Conservation (phyloP, 2,113 vertebrate genomes). For the Strigops habroptila region DNA sequence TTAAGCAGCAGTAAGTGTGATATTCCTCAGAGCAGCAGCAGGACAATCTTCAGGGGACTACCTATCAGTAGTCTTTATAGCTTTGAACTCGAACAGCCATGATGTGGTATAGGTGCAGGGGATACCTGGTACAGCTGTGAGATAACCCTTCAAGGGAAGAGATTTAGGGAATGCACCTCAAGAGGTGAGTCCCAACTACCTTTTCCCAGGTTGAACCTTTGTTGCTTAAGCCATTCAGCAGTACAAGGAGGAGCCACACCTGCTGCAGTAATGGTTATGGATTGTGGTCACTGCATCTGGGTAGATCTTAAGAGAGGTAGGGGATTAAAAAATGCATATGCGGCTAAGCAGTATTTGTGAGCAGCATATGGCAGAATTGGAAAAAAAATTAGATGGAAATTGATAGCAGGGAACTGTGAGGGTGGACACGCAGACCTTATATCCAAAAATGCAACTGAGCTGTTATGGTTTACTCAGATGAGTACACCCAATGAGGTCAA, state of each 20-base stretch:
- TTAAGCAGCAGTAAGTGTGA: not conserved
- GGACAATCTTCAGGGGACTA: not conserved
- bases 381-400: not conserved
- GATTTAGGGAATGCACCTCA: not conserved
- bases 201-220: not conserved
- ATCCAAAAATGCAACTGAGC: not conserved
- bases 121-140: not conserved
- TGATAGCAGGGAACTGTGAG: not conserved
- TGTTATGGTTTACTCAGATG: not conserved
- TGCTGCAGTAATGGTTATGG: not conserved
- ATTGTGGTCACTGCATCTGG: not conserved
- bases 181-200: not conserved
- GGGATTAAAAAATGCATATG: not conserved
- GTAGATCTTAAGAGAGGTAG: not conserved
- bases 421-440: not conserved
- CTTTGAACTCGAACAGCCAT: not conserved
- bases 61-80: not conserved
- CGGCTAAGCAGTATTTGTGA: not conserved
- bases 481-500: not conserved
- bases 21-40: not conserved
- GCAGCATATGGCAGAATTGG: not conserved
- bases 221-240: not conserved
- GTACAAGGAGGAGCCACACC: not conserved
- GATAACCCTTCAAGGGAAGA: not conserved
- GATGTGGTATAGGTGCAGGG: not conserved